Conservation (phyloP, 2,113 vertebrate genomes). For the Muntiacus reevesi region DNA sequence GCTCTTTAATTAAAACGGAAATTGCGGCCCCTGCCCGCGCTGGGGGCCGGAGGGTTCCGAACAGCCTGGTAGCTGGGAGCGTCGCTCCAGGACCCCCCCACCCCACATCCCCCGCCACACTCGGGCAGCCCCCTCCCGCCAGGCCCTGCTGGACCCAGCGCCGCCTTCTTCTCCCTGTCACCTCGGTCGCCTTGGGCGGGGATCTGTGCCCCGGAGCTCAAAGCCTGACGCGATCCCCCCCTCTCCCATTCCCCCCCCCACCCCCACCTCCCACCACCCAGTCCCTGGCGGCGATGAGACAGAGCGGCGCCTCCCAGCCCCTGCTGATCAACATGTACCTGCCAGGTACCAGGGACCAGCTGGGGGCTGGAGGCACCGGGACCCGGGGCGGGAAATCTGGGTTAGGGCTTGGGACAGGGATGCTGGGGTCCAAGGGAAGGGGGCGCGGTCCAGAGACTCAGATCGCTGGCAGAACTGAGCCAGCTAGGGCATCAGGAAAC, state of each 20-base stretch:
- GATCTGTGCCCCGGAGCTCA: conserved; percentile 66
- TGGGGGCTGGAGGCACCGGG: conserved; percentile 43
- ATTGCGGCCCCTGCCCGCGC: conserved; percentile 73
- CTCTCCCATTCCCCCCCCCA: conserved; percentile 55
- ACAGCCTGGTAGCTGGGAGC: conserved; percentile 45
- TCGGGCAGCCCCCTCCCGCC: conserved; percentile 62
- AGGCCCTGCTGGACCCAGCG: conserved; percentile 49
- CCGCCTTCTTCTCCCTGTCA: conserved; percentile 42
- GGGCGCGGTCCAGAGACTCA: neutral
- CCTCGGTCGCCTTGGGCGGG: conserved; percentile 61
- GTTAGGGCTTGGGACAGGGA: neutral
- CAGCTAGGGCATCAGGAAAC: neutral
- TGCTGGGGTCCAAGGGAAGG: neutral
- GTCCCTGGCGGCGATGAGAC: conserved; percentile 92
- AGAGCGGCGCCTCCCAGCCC: conserved; percentile 91
- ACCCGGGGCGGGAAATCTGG: conserved; percentile 32
- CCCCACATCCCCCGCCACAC: conserved; percentile 1
- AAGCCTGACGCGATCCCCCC: conserved; percentile 55
- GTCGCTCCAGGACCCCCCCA: conserved; percentile 46
- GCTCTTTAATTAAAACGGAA: conserved; percentile 78
- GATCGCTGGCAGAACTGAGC: neutral
- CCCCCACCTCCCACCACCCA: conserved; percentile 89
- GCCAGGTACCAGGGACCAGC: conserved; percentile 88
- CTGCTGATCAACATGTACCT: conserved; percentile 99
- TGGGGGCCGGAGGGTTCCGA: conserved; percentile 51